A percentile compares a stretch with the other conserved stretches of the same genome.
These are phyloP conservation scores for Orientallactaga bullata DNA, from an alignment of 2,113 vertebrate species.

Conservation along the genomic window DNA sequence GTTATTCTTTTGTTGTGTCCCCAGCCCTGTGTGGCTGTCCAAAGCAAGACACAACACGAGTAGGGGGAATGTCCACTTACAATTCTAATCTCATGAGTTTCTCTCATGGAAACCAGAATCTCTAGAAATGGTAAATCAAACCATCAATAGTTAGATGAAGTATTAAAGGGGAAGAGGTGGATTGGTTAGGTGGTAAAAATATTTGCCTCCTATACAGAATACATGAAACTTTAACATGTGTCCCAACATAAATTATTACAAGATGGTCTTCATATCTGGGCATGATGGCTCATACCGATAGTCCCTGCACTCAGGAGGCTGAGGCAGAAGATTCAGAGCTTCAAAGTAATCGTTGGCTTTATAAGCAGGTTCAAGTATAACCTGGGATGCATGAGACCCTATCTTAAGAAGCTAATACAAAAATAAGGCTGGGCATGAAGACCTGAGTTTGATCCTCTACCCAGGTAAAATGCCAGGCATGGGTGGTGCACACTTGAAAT, in stretches of 20 bases:
- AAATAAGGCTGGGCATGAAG: no score
- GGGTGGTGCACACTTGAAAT: no score
- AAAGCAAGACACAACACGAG: not conserved
- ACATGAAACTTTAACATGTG: conserved; percentile 16
- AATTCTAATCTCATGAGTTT: not conserved
- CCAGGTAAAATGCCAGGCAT: no score
- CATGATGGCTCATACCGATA: not conserved
- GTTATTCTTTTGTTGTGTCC: not conserved
- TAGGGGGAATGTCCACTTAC: not conserved
- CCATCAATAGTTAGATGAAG: not conserved
- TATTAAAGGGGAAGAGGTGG: not conserved
- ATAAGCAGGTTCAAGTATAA: not conserved
- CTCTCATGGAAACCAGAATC: conserved; percentile 33
- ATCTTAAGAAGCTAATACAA: not conserved
- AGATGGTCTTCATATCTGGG: not conserved
- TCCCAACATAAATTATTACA: not conserved
- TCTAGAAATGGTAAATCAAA: conserved; percentile 30
- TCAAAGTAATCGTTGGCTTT: no score
- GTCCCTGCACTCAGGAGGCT: not conserved
- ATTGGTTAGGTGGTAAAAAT: not conserved
- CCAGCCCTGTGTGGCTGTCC: not conserved
- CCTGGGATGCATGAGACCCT: not conserved
- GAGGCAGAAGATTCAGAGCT: not conserved
- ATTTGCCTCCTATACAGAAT: conserved; percentile 10
- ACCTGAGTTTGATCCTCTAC: no score